Evolutionary conservation across 2,888 invertebrate species (phyloP).

Genomic region (Drosophila lutescens): DNA sequence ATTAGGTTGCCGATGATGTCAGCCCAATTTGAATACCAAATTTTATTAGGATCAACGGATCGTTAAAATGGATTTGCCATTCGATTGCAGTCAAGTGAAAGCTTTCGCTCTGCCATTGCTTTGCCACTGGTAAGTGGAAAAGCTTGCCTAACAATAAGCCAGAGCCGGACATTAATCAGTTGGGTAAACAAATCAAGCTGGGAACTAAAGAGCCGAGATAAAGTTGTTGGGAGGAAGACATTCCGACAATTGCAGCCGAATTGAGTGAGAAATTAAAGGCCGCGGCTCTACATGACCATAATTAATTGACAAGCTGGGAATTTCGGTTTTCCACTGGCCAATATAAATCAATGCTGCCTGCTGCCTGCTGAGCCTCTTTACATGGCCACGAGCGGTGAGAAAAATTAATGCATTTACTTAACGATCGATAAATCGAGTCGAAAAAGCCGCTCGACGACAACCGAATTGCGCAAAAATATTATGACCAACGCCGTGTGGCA

Average conservation of each 20-base stretch:
- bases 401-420: slow-evolving; percentile 71
- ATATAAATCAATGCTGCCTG: slow-evolving; percentile 50
- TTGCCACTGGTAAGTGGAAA: slow-evolving; percentile 21
- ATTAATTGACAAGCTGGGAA: slow-evolving; percentile 63
- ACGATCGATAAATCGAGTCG: slow-evolving; percentile 72
- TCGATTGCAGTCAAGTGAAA: slow-evolving; percentile 20
- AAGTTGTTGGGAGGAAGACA: slow-evolving; percentile 45
- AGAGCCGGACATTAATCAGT: slow-evolving; percentile 58
- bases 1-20: slow-evolving; percentile 15
- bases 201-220: slow-evolving; percentile 33
- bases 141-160: slow-evolving; percentile 46
- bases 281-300: slow-evolving; percentile 43
- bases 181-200: slow-evolving; percentile 53
- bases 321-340: slow-evolving; percentile 35
- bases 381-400: slow-evolving; percentile 28
- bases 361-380: slow-evolving; percentile 32
- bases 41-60: slow-evolving; percentile 8
- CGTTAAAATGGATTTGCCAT: slow-evolving; percentile 15
- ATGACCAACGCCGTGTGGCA: slow-evolving; percentile 78
- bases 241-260: slow-evolving; percentile 46
- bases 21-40: slow-evolving; percentile 28
- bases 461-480: slow-evolving; percentile 82
- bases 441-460: slow-evolving; percentile 77
- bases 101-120: slow-evolving; percentile 27
- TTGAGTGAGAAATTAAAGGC: slow-evolving; percentile 55